Evolutionary conservation across 2,113 vertebrate species (phyloP), one percentile per base, ranked within the genome.

Genomic region (Gymnobelideus leadbeateri): DNA sequence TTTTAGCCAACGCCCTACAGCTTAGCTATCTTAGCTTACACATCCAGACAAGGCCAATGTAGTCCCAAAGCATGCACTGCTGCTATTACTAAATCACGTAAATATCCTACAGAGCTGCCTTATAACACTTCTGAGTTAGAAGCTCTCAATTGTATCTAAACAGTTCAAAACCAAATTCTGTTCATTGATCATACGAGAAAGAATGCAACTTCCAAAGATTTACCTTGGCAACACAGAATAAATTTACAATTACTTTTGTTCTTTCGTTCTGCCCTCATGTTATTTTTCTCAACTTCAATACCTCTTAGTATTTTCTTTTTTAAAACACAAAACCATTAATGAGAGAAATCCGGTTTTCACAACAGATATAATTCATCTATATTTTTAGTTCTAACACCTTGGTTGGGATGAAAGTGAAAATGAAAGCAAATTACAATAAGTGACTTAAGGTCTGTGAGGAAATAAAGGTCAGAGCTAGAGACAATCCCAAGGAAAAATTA

Each of bases 341-440:
- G 51, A 92, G 57, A 94, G 94, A n/a, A 43, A 93, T 90, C 16
- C 93, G 53, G 91, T 46, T 51, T 49, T 24, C 61, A 91, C 6
- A 91, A 46, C n/a, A 96, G 94, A 95, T 31, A 21, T 91, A 97
- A 94, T n/a, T 89, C 46, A 77, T 68, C 25, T 89, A 46, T n/a
- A 93, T n/a, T 91, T 93, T 26, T 25, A 28, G 54, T 51, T 97
- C 89, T 91, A 90, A 49, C 23, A 93, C 84, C 61, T 31, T 92
- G 21, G 77, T 89, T 25, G 51, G 94, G 90, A 51, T 94, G 91
- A 96, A 92, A 94, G 31, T 91, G n/a, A 61, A 96, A 77, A 92
- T 46, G 90, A 93, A 94, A 93, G 77, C 25, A 91, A 55, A 91
- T 61, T 92, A 50, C 91, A 94, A 91, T 10, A 52, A 89, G 3